Evolutionary conservation across 2,888 invertebrate genomes (phyloP), one percentile per base, ranked within the genome.

Genomic region (Drosophila nr. perissopoda): DNA sequence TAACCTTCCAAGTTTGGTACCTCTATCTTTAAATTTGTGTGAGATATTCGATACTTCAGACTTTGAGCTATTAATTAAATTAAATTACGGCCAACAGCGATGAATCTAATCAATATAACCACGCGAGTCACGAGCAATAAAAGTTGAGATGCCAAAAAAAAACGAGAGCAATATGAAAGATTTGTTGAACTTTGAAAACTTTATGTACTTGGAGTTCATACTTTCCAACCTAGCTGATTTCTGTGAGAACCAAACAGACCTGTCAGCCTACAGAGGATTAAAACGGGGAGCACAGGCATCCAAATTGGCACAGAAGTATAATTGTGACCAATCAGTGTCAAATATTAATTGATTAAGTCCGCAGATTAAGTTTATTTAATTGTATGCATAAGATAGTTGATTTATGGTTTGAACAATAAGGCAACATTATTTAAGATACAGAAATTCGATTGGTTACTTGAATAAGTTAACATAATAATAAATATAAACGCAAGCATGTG

Each of bases 381-480:
- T 38, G 0, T 18, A 3, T 18, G 18, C 7, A 36, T 0, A 18
- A 36, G 2, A 7, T 18, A 18, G 36, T 18, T 18, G 36, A 18
- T 1, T 36, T 36, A 36, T 36, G 36, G 16, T 18, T 7, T 7
- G 18, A 36, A 36, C 18, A 18, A 38, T 3, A 8, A 4, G 18
- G 8, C 1, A 0, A n/a, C 0, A 40, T 1, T n/a, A 40, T 10
- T 40, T n/a, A 10, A 40, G n/a, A 40, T 10, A n/a, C 0, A n/a
- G 8, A 40, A 1, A 1, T 40, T 4, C 40, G 10, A 10, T 10
- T n/a, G 21, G 4, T 4, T 5, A n/a, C 5, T 40, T 11, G 5
- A 5, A 40, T 2, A 40, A 2, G 4, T n/a, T 40, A 11, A 11
- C n/a, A 5, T n/a, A 40, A 5, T 21, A 42, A 11, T 21, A 21